Evolutionary conservation across 2,888 invertebrate species (phyloP), one percentile per base, ranked within the genome.

Genomic region (Aelia acuminata): DNA sequence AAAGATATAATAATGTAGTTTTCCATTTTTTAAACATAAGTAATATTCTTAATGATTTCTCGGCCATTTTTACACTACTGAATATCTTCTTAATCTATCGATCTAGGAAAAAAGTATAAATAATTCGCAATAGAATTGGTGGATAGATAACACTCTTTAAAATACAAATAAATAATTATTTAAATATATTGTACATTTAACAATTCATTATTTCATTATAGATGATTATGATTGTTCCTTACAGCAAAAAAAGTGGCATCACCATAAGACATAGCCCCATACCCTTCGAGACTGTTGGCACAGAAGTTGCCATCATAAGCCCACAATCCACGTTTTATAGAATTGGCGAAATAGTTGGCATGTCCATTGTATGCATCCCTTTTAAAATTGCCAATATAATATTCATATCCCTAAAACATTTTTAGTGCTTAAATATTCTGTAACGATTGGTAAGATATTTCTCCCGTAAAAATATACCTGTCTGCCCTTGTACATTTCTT

Each of bases 361-460:
- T 26, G 43, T 48, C 89, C 89, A 57, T 89, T 50, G 84, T 89
- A 89, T 11, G 88, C 49, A 84, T 89, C 89, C n/a, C 88, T 84
- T 39, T 80, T 84, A 87, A 89, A 89, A 53, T 48, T 80, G 31
- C 89, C 89, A 35, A 26, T 18, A 39, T 89, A 89, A 39, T 31
- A 50, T 87, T 89, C 89, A 31, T 80, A 70, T 20, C 88, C 89
- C 89, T 89, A 39, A n/a, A 87, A 87, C 39, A 84, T 26, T 49
- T 18, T 48, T 15, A 31, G 11, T 49, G 1, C 11, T 49, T 84
- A 49, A 84, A 10, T 3, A 43, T 47, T 43, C 11, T 70, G 18
- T 18, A 70, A 0, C 3, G 5, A 1, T 47, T 80, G 11, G 43
- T n/a, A n/a, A 80, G 8, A 80, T 80, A n/a, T 43, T 43, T 13